Base-by-base conservation (phyloP, 2,113 vertebrate genomes). In the Colaptes auratus region DNA sequence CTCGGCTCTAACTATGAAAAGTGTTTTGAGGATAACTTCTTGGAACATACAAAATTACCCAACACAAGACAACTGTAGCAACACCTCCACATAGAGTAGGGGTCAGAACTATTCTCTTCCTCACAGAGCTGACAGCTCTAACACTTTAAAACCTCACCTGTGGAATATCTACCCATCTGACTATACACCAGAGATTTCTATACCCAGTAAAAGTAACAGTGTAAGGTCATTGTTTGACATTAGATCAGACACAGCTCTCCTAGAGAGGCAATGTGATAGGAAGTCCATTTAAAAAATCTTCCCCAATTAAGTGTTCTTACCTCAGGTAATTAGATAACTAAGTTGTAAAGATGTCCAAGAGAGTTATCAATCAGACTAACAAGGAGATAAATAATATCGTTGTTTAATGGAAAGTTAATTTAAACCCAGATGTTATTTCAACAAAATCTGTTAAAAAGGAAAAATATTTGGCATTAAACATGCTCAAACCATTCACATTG, bases 381-480 rank as follows among this genome's bases (percentile, higher is more conserved):
- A 42, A 85, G 64, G 31, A 92, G 64, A 82, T 30, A 87, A 84
- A 91, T 64, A 63, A 15, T 52, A 39, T 20, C 28, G 77, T 7
- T 82, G 14, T 31, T 89, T 88, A 77, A 85, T 44, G 36, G 72
- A 48, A 82, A 77, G 48, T 64, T 80, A 70, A 82, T 89, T 91
- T 85, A 31, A 95, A 93, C 30, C 52, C 52, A 92, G 46, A 23
- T 82, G 35, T 59, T 86, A 35, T 52, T 81, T 83, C 59, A 82
- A 36, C 33, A 95, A 86, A 79, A 78, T n/a, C 46, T 59, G 14
- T n/a, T 28, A 48, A 46, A 83, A 53, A 63, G 39, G 24, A 19
- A 52, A 92, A 91, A 74, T 85, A 82, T 80, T 82, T 91, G 46
- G 52, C 42, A 82, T 89, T 91, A 92, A 95, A 88, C 24, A 86